Evolutionary conservation across 1,140 invertebrate genomes (phyloP), one percentile per base, ranked within the genome.

Genomic region (Drosophila kepulauana): DNA sequence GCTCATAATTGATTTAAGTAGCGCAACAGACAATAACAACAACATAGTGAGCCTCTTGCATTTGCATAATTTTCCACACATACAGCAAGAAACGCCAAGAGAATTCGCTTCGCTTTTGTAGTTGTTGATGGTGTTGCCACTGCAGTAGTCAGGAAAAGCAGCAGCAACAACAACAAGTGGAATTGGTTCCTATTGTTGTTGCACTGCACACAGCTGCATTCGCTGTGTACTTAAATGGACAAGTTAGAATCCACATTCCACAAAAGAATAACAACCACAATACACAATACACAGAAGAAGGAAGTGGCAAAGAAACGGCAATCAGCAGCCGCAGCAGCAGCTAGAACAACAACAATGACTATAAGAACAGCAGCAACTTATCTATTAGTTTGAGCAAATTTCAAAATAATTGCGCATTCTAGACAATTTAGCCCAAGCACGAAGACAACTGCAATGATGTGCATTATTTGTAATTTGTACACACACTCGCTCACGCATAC

Each of bases 221-320:
- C 30, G 43, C 16, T 70, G 62, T 77, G 84, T 75, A 89, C 84
- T 78, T 87, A 89, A 87, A 87, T 87, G 80, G 80, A 75, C 85
- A 87, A 89, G 80, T 84, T 87, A 84, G 80, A 84, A 75, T 87
- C 85, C 84, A 87, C 84, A 87, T 87, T 87, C 84, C 84, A 87
- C 84, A 81, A 64, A 63, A 70, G 38, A 67, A 63, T 51, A 49
- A 57, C 33, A 49, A 57, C 33, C 46, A 62, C 69, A 74, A 61
- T 51, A 61, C 61, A 65, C 61, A 80, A 59, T 62, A 38, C 8
- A 38, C 35, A 38, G 66, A 67, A 84, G 73, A 78, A 84, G 81
- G 68, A 79, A 77, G 65, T 77, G 65, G 72, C 72, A 64, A 70
- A 74, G 67, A 68, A 82, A 71, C 35, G 52, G 67, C 73, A 71